These are phyloP conservation scores for Aplidium turbinatum DNA, from an alignment of 23 tunicate genomes.

Conservation along the genomic window DNA sequence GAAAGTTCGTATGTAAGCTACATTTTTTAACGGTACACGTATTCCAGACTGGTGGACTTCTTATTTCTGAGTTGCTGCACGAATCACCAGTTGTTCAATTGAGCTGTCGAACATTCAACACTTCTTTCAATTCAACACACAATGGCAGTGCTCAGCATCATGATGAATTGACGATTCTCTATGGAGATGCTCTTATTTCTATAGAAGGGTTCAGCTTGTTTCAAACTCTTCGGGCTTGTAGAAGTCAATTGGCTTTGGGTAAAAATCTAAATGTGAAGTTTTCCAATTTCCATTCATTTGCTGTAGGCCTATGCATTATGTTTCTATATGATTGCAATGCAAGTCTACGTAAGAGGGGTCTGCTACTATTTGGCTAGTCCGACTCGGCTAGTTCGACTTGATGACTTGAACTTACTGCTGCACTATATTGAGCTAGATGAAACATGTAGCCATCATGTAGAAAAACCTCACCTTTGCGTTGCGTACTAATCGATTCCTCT, in stretches of 20 bases:
- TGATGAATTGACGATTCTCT: constrained; percentile 73
- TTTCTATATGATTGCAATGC: no score
- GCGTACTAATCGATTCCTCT: no score
- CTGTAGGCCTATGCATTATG: background rate
- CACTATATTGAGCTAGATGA: no score
- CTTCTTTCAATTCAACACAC: background rate
- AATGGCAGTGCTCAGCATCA: constrained; percentile 40
- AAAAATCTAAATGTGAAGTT: background rate
- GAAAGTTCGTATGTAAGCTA: no score
- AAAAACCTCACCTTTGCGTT: no score
- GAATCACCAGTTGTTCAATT: constrained; percentile 57
- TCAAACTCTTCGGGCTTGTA: constrained; percentile 79
- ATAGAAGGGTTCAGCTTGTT: constrained; percentile 83
- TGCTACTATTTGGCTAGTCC: no score
- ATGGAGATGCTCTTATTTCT: constrained; percentile 45
- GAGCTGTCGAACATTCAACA: constrained; percentile 45
- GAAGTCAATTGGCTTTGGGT: constrained; percentile 81
- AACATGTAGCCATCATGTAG: no score
- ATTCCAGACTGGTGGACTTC: constrained; percentile 47
- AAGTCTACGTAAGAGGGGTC: no score
- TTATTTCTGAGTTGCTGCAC: constrained; percentile 64
- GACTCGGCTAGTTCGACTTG: no score
- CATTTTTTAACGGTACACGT: no score
- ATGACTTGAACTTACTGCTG: no score
- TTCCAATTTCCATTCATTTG: background rate